Conservation (phyloP, 2,797 vertebrate genomes). For the Manis crassicaudata region DNA sequence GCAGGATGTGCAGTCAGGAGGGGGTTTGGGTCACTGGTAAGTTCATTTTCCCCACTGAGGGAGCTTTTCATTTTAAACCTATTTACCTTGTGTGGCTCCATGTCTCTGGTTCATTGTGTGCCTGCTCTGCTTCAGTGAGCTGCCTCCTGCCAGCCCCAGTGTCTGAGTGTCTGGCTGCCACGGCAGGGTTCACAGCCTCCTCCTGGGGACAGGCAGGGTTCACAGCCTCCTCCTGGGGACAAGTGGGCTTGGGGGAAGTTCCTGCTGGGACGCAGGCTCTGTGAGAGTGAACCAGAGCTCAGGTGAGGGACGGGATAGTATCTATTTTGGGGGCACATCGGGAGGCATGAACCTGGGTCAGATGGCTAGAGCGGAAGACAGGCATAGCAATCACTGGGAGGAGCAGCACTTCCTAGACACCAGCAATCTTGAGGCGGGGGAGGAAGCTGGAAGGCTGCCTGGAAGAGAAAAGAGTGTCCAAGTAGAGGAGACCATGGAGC, state of each 20-base stretch:
- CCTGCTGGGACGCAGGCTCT: background rate
- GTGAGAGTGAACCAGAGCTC: background rate
- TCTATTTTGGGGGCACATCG: background rate
- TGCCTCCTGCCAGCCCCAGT: background rate
- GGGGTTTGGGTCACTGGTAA: background rate
- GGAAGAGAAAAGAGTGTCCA: background rate
- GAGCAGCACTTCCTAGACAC: background rate
- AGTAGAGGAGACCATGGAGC: background rate
- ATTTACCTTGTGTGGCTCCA: background rate
- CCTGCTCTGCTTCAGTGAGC: background rate
- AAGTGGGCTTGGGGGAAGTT: background rate
- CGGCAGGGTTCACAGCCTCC: background rate
- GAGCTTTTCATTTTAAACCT: background rate
- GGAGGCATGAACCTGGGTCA: background rate
- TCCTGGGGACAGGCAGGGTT: background rate
- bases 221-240: background rate
- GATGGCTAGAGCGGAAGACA: background rate
- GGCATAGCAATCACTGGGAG: accelerated
- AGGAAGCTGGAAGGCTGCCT: background rate
- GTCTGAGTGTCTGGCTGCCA: background rate
- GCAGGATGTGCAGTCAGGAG: background rate
- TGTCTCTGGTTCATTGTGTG: background rate
- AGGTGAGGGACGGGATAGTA: too few species aligned
- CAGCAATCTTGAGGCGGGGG: too few species aligned
- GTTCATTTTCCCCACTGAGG: background rate